Base-by-base conservation (phyloP, 30 jellyfish, hydroid and myxozoan species). In the Hydractinia symbiolongicarpus region DNA sequence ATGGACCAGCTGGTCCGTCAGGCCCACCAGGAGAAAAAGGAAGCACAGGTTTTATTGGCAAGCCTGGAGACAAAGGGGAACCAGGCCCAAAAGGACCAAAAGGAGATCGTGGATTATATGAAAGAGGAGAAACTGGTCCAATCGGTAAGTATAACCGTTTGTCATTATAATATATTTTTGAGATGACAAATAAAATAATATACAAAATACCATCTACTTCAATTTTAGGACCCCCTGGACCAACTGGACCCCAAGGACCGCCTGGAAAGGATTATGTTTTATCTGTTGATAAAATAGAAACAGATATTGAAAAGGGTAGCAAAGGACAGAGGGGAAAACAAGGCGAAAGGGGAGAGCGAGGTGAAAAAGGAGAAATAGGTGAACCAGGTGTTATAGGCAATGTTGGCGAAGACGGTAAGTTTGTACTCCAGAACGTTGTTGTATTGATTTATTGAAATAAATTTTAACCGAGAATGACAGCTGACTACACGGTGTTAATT, bases 231-330 rank as follows among this genome's bases (percentile, higher is more conserved):
- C 83, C 53, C 5, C 86, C 72, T 40, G 96, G 96, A 64, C 86
- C 86, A 5, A 85, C 86, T 16, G 96, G 96, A 52, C 91, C 96
- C 14, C 44, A 66, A 4, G 96, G 96, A 44, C 90, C 86, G 20
- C 88, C 96, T 55, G 96, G 96, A 5, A 66, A 79, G 66, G 83
- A 79, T 52, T 79, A 79, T 55, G 53, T 79, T 49, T 13, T 79
- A 5, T 52, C 55, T 16, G 81, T 19, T 58, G 77, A 53, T 9
- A 58, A 71, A 71, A 6, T 6, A n/a, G 83, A 82, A 40, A 74
- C 76, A 19, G 17, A 50, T 11, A 83, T 84, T 5, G 84, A 50
- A 49, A 79, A 44, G 60, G 95, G 95, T 4, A 75, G 72, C 13
- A 72, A 76, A 5, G 95, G 90, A 17, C 40, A 9, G 15, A 84